Conservation (phyloP, 2,113 vertebrate species). For the Coreoperca whiteheadi region DNA sequence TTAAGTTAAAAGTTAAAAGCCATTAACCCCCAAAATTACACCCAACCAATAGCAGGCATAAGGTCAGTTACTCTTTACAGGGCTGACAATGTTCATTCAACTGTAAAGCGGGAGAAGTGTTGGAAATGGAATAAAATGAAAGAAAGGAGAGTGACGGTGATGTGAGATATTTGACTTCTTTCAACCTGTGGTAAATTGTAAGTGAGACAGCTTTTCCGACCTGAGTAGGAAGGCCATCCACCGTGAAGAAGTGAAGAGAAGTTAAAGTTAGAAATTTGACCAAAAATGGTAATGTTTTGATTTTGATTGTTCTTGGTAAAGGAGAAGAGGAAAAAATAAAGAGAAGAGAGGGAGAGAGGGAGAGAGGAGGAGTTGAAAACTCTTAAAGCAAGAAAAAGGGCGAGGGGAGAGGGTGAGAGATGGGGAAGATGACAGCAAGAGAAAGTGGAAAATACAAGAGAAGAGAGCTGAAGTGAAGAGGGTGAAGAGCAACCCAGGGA, state of each 20-base stretch:
- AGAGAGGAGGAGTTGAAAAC: background rate
- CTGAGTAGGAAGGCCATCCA: background rate
- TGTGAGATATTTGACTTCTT: background rate
- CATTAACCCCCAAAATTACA: constrained; percentile 15
- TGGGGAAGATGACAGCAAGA: constrained; percentile 21
- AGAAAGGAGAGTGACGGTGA: constrained; percentile 26
- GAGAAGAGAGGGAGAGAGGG: too few species aligned
- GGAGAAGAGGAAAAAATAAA: background rate
- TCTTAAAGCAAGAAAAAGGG: background rate
- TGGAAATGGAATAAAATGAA: constrained; percentile 27
- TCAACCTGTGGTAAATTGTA: background rate
- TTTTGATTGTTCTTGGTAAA: background rate
- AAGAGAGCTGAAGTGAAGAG: constrained; percentile 36
- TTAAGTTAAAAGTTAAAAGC: constrained; percentile 5
- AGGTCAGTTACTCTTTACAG: constrained; percentile 14
- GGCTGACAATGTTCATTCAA: background rate
- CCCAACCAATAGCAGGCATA: background rate
- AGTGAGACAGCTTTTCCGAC: constrained; percentile 8
- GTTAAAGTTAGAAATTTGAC: background rate
- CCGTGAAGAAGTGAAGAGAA: background rate
- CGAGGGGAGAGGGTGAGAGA: background rate
- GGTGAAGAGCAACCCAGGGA: background rate
- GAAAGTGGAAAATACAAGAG: constrained; percentile 54
- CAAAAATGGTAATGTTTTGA: background rate
- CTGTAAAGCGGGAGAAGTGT: background rate